These are phyloP conservation scores for Danio albolineatus DNA, from an alignment of 2,797 vertebrate genomes.

Conservation along the genomic window DNA sequence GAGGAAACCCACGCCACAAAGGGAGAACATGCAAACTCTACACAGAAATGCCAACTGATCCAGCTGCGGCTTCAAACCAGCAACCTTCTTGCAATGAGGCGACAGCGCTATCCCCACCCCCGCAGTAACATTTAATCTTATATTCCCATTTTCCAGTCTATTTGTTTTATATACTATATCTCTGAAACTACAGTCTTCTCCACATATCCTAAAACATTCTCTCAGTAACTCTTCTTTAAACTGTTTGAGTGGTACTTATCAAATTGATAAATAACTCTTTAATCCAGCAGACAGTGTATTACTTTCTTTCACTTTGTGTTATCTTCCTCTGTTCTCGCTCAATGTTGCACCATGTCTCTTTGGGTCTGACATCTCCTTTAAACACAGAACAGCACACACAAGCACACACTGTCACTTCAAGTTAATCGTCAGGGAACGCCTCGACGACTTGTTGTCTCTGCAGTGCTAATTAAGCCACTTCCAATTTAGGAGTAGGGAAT, in stretches of 20 bases:
- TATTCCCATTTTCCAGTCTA: neutral
- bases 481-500: constrained; percentile 35
- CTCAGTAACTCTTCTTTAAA: neutral
- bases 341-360: constrained; percentile 24
- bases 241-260: neutral
- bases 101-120: too few relatives aligned
- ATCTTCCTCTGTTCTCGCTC: constrained; percentile 26
- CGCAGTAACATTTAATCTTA: neutral
- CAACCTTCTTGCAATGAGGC: too few relatives aligned
- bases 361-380: constrained; percentile 27
- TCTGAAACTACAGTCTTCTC: neutral
- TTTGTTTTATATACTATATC: neutral
- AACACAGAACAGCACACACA: constrained; percentile 32
- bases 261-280: constrained; percentile 1
- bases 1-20: too few relatives aligned
- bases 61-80: too few relatives aligned
- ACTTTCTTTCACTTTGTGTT: constrained; percentile 7
- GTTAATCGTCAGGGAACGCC: constrained; percentile 36
- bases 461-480: constrained; percentile 56
- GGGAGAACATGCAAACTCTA: too few relatives aligned
- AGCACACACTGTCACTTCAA: constrained; percentile 47
- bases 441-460: constrained; percentile 48
- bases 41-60: too few relatives aligned
- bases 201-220: neutral
- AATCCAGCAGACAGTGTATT: constrained; percentile 2